Percentiles rank a stretch among this genome's conserved stretches.
phyloP scores from a whole-genome alignment of 2,888 invertebrate genomes.

The Dicycla oo region DNA sequence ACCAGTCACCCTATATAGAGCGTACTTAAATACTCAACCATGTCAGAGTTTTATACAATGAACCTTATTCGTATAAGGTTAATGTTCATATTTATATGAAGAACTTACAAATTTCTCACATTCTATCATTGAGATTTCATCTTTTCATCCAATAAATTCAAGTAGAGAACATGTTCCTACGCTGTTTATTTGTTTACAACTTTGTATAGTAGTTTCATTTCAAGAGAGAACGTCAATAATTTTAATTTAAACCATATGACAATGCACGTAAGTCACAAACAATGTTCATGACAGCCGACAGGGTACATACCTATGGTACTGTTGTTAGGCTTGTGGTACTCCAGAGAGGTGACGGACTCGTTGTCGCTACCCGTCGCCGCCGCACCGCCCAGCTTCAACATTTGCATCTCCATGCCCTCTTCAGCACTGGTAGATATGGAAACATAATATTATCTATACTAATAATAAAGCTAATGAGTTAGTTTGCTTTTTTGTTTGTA shows the following conservation, averaged over 20 bases:
- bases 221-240: not conserved
- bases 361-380: slow-evolving; percentile 90
- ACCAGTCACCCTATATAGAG: no score
- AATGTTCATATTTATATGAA: no score
- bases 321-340: slow-evolving; percentile 91
- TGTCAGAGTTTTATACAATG: no score
- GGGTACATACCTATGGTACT: slow-evolving; percentile 91
- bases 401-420: slow-evolving; percentile 96
- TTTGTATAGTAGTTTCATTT: not conserved
- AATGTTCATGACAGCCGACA: not conserved
- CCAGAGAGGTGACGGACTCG: slow-evolving; percentile 92
- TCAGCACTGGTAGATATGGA: slow-evolving; percentile 90
- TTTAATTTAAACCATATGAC: not conserved
- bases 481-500: no score
- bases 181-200: not conserved
- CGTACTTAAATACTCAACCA: not conserved
- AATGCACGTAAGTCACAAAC: not conserved
- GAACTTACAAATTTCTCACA: not conserved
- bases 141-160: not conserved
- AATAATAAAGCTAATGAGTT: no score
- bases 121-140: not conserved
- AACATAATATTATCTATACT: not conserved
- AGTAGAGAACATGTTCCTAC: not conserved
- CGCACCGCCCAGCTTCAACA: slow-evolving; percentile 86
- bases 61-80: no score